Conservation (phyloP, 2,113 vertebrate species). For the Trogon melanurus region DNA sequence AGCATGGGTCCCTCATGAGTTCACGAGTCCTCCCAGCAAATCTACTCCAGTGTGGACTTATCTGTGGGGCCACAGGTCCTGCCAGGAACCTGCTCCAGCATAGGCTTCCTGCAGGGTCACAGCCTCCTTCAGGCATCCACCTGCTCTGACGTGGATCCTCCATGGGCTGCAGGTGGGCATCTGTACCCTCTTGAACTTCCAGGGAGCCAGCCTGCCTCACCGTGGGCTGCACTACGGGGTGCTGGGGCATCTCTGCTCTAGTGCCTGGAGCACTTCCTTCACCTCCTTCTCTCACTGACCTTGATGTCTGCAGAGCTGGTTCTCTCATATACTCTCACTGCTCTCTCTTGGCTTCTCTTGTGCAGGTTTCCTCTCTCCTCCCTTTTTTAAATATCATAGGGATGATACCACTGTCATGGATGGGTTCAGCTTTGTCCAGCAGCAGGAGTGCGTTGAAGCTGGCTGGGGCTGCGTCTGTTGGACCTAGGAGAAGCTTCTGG, state of each 20-base stretch:
- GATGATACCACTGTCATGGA: not conserved
- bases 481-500: not conserved
- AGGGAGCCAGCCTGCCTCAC: not conserved
- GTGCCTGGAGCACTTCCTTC: not conserved
- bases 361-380: not conserved
- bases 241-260: not conserved
- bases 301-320: not conserved
- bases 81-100: not conserved
- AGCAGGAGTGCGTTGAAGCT: not conserved
- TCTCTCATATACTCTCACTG: not conserved
- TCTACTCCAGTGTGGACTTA: not conserved
- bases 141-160: too few relatives aligned
- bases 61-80: not conserved
- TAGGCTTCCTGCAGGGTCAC: not conserved
- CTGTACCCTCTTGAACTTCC: too few relatives aligned
- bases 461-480: not conserved
- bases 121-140: not conserved
- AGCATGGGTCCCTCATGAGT: rapidly evolving
- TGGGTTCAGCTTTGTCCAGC: not conserved
- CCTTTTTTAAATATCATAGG: not conserved
- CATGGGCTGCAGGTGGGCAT: too few relatives aligned
- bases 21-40: not conserved
- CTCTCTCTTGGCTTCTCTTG: not conserved
- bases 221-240: not conserved
- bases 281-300: not conserved